Evolutionary conservation across 2,113 vertebrate genomes (phyloP).

Genomic region (Ptilorrhoa leucosticta): DNA sequence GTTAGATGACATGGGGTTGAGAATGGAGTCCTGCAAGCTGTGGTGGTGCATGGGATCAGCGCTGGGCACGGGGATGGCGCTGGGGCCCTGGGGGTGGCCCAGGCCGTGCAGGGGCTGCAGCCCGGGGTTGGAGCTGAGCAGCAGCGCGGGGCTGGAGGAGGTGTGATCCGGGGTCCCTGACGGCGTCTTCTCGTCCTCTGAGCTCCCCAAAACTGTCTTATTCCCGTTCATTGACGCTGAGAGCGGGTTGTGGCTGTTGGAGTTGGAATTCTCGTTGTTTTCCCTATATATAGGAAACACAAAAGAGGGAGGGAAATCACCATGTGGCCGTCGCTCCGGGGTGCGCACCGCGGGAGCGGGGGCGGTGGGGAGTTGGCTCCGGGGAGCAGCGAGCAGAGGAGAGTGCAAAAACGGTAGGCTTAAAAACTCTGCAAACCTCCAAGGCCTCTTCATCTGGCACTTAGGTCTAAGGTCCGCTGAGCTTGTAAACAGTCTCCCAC

Average conservation of each 20-base stretch:
- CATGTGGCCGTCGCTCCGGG: not conserved
- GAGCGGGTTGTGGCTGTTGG: constrained; percentile 92
- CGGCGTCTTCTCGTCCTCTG: constrained; percentile 98
- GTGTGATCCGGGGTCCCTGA: constrained; percentile 95
- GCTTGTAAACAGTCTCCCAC: constrained; percentile 39
- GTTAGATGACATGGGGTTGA: constrained; percentile 98
- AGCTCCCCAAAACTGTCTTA: constrained; percentile 96
- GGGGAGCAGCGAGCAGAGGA: not conserved
- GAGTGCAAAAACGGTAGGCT: not conserved
- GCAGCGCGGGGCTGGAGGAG: constrained; percentile 89
- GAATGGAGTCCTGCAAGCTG: constrained; percentile 95
- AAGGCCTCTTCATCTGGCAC: not conserved
- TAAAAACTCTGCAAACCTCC: not conserved
- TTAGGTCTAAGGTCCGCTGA: constrained; percentile 25
- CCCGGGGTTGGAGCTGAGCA: constrained; percentile 85
- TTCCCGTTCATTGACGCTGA: constrained; percentile 94
- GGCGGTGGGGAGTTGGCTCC: not conserved
- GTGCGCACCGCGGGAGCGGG: not conserved
- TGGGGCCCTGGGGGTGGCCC: constrained; percentile 93
- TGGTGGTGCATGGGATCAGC: constrained; percentile 92
- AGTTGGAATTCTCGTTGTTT: constrained; percentile 98
- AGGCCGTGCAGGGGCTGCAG: constrained; percentile 90
- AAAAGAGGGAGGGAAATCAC: constrained; percentile 53
- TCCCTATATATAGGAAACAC: constrained; percentile 85
- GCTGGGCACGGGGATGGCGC: constrained; percentile 91